Base-by-base conservation (phyloP, 2,113 vertebrate species). In the Carollia perspicillata region DNA sequence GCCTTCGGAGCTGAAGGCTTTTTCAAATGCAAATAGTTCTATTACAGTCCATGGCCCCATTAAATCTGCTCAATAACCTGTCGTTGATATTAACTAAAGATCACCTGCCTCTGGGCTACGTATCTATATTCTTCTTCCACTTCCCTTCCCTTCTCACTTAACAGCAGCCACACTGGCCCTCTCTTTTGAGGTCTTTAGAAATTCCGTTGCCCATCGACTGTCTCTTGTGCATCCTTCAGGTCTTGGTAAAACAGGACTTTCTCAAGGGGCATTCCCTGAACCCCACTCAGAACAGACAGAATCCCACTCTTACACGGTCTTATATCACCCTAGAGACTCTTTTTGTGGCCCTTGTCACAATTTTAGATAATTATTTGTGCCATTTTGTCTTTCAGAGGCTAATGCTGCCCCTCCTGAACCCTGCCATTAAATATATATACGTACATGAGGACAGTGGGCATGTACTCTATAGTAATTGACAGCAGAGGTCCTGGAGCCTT, bases 331-430 rank as follows among this genome's bases (percentile, higher is more conserved):
- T 71, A 77, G 23, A 72, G 37, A 78, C 17, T 49, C 9, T 35
- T 84, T 33, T 40, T 55, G 63, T 85, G 17, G 51, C 13, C 28
- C 8, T 74, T 49, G 33, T 79, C 20, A 37, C 23, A 49, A 66
- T 14, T 65, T 92, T 72, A 84, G 44, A 47, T 49, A 80, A 60
- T 33, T 83, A 58, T 87, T 78, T 72, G 35, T 47, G 22, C 18
- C 33, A n/a, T 17, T 58, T 33, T 60, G 28, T 53, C 40, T 68
- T 68, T 77, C n/a, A 37, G 58, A 63, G 65, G 26, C 30, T 71
- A 71, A 49, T 20, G 7, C 9, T 42, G 2, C 1, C 18, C 14
- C 17, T 35, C 1, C 35, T 8, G 1, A 0, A 6, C 1, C 6
- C 16, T 74, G 6, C 4, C 22, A 2, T 18, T 88, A 33, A 71